These are phyloP conservation scores for Camelus dromedarius DNA, from an alignment of 2,113 vertebrate species.

Conservation along the genomic window DNA sequence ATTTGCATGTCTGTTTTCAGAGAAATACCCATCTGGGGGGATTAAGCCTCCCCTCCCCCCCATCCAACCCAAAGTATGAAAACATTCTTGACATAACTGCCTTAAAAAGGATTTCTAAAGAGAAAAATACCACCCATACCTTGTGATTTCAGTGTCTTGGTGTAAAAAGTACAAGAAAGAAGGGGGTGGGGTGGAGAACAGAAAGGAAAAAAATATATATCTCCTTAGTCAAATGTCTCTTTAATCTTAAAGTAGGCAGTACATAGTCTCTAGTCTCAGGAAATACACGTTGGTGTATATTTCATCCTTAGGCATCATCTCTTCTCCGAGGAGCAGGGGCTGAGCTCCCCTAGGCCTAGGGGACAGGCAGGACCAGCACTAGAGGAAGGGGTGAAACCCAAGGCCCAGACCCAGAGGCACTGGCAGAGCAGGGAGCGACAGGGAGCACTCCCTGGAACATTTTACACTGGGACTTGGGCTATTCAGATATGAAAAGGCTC, in stretches of 20 bases:
- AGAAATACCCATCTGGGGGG: constrained; percentile 90
- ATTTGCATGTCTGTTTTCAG: constrained; percentile 90
- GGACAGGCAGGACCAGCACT: not conserved
- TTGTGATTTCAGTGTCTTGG: constrained; percentile 79
- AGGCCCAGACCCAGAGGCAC: not conserved
- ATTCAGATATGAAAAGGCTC: not conserved
- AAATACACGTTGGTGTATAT: not conserved
- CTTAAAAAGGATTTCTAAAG: constrained; percentile 86
- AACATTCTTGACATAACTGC: constrained; percentile 89
- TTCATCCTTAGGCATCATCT: constrained; percentile 40
- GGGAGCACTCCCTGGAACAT: not conserved
- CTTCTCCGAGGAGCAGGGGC: fast-evolving
- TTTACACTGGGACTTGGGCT: not conserved
- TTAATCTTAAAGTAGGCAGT: constrained; percentile 63
- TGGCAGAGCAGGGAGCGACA: not conserved
- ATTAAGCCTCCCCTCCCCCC: constrained; percentile 84
- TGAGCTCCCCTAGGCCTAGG: not conserved
- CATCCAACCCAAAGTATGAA: constrained; percentile 87
- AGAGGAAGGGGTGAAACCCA: not conserved
- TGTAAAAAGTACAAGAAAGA: constrained; percentile 55
- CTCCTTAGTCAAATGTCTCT: constrained; percentile 70
- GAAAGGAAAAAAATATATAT: constrained; percentile 73
- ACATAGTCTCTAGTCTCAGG: constrained; percentile 12
- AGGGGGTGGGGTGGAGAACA: not conserved
- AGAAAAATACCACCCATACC: constrained; percentile 80